Conservation (phyloP, 2,888 invertebrate genomes). For the Melanostoma mellinum region DNA sequence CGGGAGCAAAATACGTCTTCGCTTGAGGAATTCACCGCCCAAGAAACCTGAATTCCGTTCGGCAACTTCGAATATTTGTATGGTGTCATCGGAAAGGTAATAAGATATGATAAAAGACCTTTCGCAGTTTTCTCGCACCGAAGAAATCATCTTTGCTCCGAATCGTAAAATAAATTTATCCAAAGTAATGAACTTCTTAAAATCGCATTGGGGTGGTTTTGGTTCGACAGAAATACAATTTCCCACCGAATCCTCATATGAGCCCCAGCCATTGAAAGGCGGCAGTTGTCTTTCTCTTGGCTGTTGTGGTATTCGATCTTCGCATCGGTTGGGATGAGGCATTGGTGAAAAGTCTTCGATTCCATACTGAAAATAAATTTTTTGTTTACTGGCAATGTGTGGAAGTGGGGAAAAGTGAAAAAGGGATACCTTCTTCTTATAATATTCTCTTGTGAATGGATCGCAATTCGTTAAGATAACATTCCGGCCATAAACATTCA, state of each 20-base stretch:
- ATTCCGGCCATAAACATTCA: conserved; percentile 92
- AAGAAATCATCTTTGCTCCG: conserved; percentile 89
- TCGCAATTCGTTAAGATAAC: conserved; percentile 93
- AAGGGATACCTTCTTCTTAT: conserved; percentile 84
- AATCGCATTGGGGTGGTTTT: conserved; percentile 89
- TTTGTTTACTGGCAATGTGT: not conserved
- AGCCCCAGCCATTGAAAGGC: conserved; percentile 95
- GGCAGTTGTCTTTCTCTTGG: conserved; percentile 83
- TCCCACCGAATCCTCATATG: conserved; percentile 93
- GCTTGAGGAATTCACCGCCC: conserved; percentile 87
- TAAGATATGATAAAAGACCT: conserved; percentile 92
- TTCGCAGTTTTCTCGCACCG: conserved; percentile 85
- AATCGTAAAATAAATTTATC: conserved; percentile 91
- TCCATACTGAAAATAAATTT: conserved; percentile 77
- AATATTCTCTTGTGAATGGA: conserved; percentile 92
- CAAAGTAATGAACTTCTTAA: conserved; percentile 90
- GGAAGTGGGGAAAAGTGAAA: not conserved
- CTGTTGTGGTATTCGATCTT: conserved; percentile 73
- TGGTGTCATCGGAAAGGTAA: conserved; percentile 91
- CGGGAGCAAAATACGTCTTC: conserved; percentile 88
- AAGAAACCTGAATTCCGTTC: conserved; percentile 87
- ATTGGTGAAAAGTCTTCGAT: conserved; percentile 79
- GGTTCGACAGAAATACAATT: conserved; percentile 92
- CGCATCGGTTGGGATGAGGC: conserved; percentile 75
- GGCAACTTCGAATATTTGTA: conserved; percentile 91